These are phyloP conservation scores for Folsomia candida DNA, from an alignment of 2,888 invertebrate genomes.

Conservation along the genomic window DNA sequence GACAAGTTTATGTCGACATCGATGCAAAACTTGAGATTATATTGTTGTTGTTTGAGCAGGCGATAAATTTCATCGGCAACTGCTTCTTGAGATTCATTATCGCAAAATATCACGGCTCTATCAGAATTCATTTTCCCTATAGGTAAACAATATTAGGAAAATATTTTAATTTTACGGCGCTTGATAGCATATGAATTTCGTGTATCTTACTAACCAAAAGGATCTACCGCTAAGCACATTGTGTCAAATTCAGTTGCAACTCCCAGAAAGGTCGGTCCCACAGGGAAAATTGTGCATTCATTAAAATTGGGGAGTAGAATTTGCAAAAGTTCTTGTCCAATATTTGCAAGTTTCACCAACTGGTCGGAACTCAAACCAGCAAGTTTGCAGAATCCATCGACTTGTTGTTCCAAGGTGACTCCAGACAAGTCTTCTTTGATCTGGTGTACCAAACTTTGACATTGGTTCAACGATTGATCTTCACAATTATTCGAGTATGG, in stretches of 20 bases:
- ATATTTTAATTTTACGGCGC: neutral
- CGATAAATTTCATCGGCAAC: neutral
- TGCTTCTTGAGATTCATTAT: constrained; percentile 17
- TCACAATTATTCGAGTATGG: neutral
- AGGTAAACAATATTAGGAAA: neutral
- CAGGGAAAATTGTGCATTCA: constrained; percentile 20
- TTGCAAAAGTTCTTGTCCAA: neutral
- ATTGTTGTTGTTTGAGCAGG: constrained; percentile 21
- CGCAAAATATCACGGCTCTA: constrained; percentile 13
- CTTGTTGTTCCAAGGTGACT: constrained; percentile 1
- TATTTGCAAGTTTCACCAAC: neutral
- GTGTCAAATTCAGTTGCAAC: constrained; percentile 27
- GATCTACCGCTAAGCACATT: constrained; percentile 27
- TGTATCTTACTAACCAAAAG: constrained; percentile 18
- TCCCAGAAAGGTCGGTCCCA: constrained; percentile 28
- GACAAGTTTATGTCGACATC: constrained; percentile 18
- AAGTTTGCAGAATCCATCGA: constrained; percentile 1
- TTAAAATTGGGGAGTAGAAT: constrained; percentile 18
- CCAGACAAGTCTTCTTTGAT: neutral
- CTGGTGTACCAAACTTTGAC: neutral
- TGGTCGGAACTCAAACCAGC: neutral
- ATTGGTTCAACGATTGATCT: neutral
- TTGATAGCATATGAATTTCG: neutral
- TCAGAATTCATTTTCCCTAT: neutral
- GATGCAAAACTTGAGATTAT: constrained; percentile 29